Base-by-base conservation (phyloP, 2,797 vertebrate genomes). In the Arrhamphus sclerolepis region DNA sequence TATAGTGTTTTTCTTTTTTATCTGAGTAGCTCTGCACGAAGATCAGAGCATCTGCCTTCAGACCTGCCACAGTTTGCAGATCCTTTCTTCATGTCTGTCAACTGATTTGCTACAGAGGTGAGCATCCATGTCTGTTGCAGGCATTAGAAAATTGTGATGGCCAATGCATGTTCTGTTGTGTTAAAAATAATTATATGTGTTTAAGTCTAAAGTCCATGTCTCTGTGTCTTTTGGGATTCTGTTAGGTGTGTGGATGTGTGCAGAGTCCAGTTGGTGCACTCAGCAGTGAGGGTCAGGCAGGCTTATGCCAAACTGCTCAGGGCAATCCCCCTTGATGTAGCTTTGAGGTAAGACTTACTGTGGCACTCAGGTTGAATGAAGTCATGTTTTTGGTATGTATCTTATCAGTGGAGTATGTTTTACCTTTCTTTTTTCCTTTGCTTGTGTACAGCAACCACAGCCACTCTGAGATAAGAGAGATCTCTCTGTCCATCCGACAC, bases 171-270 rank as follows among this genome's bases (percentile, higher is more conserved):
- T 43, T 48, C 16, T 21, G 1, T 0, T 29, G 16, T 29, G 11
- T 39, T 50, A 9, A 40, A 56, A 10, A 9, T 34, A 9, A 29
- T 7, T 3, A 7, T 29, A 7, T 7, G 13, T 34, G 31, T 34
- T 9, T 2, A 34, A 11, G 31, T 34, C 31, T 11, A 2, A 11
- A 2, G 24, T 13, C 13, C 2, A 8, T 34, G 31, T 11, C 31
- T 8, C 31, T 34, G 2, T 31, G 31, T 34, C 31, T 13, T 10
- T 0, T 31, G 29, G 29, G 29, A 9, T 2, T 11, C 24, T 26
- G 24, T 17, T 72, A 99, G 98, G 77, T 99, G 97, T 91, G 95
- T 97, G 61, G 96, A 98, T 54, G 94, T 98, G 69, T 98, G 96
- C 87, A 92, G 96, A 60, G 96, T 98, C 46, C 98, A 99, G 5